Evolutionary conservation across 2,113 vertebrate species (phyloP).

Genomic region (Melanerpes formicivorus): DNA sequence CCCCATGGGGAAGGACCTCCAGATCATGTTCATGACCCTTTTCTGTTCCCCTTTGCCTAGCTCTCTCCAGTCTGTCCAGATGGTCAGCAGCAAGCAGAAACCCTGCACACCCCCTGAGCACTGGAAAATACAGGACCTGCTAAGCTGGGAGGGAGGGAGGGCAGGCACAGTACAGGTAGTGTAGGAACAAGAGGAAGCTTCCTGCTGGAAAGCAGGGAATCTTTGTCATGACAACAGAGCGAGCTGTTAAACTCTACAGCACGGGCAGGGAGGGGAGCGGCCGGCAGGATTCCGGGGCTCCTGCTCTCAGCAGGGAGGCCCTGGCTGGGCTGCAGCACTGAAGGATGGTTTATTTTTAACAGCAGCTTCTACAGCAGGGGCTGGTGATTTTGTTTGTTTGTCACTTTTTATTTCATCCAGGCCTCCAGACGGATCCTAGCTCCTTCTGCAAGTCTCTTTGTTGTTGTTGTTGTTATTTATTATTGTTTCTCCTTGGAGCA

Average conservation of each 20-base stretch:
- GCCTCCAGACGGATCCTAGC: not conserved
- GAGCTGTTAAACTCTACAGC: not conserved
- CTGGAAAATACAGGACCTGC: not conserved
- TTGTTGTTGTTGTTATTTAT: not conserved
- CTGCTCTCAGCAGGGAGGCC: not conserved
- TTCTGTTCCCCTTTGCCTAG: too few relatives aligned
- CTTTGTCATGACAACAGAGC: slow-evolving; percentile 52
- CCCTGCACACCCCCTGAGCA: not conserved
- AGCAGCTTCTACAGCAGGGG: slow-evolving; percentile 35
- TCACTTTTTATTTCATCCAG: slow-evolving; percentile 35
- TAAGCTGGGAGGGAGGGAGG: not conserved
- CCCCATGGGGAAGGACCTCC: too few relatives aligned
- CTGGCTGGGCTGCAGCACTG: slow-evolving; percentile 19
- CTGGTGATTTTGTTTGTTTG: slow-evolving; percentile 51
- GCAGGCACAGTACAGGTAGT: not conserved
- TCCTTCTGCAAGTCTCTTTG: not conserved
- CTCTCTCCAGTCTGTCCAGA: too few relatives aligned
- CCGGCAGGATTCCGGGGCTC: not conserved
- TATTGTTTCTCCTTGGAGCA: slow-evolving; percentile 50
- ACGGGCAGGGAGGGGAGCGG: not conserved
- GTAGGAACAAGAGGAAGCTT: not conserved
- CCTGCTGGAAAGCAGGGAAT: not conserved
- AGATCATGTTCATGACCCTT: too few relatives aligned
- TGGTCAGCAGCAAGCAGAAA: not conserved
- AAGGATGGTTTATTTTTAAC: slow-evolving; percentile 64